Conservation (phyloP, 2,113 vertebrate species). For the Periophthalmus modestus region DNA sequence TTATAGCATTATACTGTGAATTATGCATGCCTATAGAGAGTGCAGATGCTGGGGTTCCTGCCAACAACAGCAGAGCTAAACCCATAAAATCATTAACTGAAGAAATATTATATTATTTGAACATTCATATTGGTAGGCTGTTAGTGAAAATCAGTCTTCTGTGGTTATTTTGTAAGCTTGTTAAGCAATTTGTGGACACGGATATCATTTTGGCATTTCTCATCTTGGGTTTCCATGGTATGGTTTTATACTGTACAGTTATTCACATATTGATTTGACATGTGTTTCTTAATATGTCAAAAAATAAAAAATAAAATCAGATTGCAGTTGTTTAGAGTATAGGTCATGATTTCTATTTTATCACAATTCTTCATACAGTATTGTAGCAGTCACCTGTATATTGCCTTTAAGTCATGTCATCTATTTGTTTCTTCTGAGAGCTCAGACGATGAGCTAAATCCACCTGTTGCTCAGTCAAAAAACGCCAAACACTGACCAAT, state of each 20-base stretch:
- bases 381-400: too few relatives aligned
- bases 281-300: not conserved
- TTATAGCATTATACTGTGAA: slow-evolving; percentile 14
- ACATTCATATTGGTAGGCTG: slow-evolving; percentile 3
- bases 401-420: too few relatives aligned
- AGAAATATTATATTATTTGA: slow-evolving; percentile 18
- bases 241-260: not conserved
- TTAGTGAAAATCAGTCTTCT: not conserved
- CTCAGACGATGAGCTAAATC: too few relatives aligned
- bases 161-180: slow-evolving; percentile 10
- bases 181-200: slow-evolving; percentile 1
- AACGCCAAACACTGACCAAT: too few relatives aligned
- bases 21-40: slow-evolving; percentile 17
- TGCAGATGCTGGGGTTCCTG: slow-evolving; percentile 27
- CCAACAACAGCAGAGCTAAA: slow-evolving; percentile 27
- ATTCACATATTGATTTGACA: not conserved
- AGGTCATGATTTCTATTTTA: not conserved
- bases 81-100: slow-evolving; percentile 35
- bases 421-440: too few relatives aligned
- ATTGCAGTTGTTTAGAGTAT: not conserved
- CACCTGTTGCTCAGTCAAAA: too few relatives aligned
- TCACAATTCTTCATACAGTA: not conserved
- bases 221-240: not conserved
- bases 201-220: not conserved
- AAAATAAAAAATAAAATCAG: not conserved